Evolutionary conservation across 92 coral and sea anemone species (phyloP).

Genomic region (Scolanthus callimorphus): DNA sequence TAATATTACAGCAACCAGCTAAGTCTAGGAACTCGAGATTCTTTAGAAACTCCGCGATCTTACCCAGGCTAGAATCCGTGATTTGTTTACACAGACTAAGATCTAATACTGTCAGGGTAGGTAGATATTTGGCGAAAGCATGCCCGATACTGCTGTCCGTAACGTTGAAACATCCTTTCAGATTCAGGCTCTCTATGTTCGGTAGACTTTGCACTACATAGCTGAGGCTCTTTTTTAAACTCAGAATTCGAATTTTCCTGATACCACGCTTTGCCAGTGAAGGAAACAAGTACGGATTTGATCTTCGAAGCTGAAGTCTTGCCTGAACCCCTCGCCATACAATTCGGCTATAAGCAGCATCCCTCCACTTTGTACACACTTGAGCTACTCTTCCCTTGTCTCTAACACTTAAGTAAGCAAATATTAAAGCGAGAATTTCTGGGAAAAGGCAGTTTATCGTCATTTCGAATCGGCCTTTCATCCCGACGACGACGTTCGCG

Average conservation of each 20-base stretch:
- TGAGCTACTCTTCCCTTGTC: conserved; percentile 98
- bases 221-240: conserved; percentile 88
- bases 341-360: conserved; percentile 85
- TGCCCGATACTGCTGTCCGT: conserved; percentile 96
- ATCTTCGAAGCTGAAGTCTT: conserved; percentile 95
- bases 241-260: conserved; percentile 95
- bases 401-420: conserved; percentile 92
- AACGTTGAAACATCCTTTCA: conserved; percentile 98
- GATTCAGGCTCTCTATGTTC: conserved; percentile 84
- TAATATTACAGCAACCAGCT: conserved; percentile 98
- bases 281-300: conserved; percentile 96
- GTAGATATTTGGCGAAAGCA: conserved; percentile 96
- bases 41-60: conserved; percentile 84
- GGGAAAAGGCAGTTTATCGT: conserved; percentile 96
- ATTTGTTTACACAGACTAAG: conserved; percentile 99
- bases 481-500: conserved; percentile 39
- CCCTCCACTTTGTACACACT: conserved; percentile 95
- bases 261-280: conserved; percentile 99
- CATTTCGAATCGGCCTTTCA: conserved; percentile 65
- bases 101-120: conserved; percentile 96
- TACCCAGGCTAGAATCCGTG: conserved; percentile 93
- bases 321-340: conserved; percentile 99
- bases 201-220: conserved; percentile 89
- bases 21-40: conserved; percentile 95
- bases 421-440: conserved; percentile 93